phyloP scores from a whole-genome alignment of 2,113 vertebrate species.

The Podocnemis expansa region DNA sequence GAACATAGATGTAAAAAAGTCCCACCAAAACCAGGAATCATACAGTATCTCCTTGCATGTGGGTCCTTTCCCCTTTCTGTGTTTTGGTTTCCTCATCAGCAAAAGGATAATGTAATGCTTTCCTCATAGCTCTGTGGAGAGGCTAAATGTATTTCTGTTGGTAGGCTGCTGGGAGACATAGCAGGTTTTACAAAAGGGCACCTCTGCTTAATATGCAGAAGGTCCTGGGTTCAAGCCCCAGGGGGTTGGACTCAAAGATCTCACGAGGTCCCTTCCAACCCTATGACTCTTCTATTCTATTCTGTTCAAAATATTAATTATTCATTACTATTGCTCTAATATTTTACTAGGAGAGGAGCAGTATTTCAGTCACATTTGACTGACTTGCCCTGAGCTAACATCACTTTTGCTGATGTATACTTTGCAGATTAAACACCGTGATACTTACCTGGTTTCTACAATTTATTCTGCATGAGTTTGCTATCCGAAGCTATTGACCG shows the following conservation, averaged over 20 bases:
- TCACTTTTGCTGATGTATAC: neutral
- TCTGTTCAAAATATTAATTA: neutral
- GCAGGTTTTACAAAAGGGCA: neutral
- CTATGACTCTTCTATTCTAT: no score
- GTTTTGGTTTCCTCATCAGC: neutral
- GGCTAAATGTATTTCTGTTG: neutral
- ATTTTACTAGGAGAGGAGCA: neutral
- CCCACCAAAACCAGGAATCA: neutral
- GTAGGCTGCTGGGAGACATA: neutral
- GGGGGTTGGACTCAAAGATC: no score
- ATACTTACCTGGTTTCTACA: neutral
- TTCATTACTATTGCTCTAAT: neutral
- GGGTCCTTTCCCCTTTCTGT: neutral
- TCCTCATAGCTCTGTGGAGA: fast-evolving
- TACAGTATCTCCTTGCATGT: neutral
- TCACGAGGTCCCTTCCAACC: no score
- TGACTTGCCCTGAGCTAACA: no score
- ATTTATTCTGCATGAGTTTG: neutral
- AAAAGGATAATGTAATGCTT: neutral
- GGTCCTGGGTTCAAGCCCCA: no score
- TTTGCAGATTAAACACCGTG: neutral
- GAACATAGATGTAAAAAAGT: neutral
- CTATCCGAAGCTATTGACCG: neutral
- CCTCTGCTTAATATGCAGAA: no score
- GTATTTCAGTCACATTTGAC: neutral